Evolutionary conservation across 2,113 vertebrate genomes (phyloP).

Genomic region (Chaetorhynchus papuensis): DNA sequence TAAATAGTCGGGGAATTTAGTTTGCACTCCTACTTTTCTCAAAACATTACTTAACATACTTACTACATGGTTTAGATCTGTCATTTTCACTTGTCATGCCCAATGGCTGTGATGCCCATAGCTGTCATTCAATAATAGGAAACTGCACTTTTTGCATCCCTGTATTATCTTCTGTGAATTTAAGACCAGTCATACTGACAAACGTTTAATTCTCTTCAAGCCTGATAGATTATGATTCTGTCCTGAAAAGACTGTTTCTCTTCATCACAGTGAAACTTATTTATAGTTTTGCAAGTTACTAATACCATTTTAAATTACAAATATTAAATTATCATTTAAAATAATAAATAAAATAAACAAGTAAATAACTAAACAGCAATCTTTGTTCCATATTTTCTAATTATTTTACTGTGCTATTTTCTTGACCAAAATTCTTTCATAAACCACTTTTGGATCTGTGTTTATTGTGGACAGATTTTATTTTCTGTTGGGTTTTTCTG

Average conservation of each 20-base stretch:
- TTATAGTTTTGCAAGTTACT: neutral
- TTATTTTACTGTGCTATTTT: neutral
- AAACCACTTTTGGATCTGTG: neutral
- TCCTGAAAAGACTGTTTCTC: neutral
- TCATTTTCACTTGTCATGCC: neutral
- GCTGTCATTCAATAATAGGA: neutral
- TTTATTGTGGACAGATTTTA: neutral
- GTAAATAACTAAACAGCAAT: neutral
- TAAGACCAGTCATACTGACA: neutral
- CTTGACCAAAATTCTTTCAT: neutral
- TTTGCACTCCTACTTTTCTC: neutral
- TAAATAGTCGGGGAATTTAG: neutral
- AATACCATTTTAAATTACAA: neutral
- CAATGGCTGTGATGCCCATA: neutral
- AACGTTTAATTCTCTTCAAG: neutral
- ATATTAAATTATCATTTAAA: neutral
- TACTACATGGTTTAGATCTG: neutral
- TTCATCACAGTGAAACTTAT: neutral
- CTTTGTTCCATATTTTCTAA: neutral
- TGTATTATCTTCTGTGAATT: neutral
- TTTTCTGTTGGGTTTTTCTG: neutral
- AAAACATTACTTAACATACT: neutral
- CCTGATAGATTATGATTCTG: neutral
- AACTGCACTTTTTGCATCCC: neutral
- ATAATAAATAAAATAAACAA: neutral